These are phyloP conservation scores for Neomonachus schauinslandi DNA, from an alignment of 2,113 vertebrate genomes.

Conservation along the genomic window DNA sequence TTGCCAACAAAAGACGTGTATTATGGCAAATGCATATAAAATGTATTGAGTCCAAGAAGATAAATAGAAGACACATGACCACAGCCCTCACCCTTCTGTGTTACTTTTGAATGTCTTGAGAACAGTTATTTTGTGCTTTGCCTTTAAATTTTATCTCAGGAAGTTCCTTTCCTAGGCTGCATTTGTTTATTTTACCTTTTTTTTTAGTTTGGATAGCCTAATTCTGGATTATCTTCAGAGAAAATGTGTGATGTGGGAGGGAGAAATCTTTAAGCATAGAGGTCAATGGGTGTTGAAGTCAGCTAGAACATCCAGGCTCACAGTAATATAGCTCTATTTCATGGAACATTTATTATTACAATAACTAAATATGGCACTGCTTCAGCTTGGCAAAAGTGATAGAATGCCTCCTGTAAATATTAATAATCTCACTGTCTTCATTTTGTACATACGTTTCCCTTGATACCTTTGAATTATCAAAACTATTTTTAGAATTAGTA, in stretches of 20 bases:
- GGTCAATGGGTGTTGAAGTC: background rate
- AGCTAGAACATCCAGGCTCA: background rate
- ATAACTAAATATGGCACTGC: conserved; percentile 49
- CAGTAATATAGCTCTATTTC: conserved; percentile 56
- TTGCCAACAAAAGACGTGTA: background rate
- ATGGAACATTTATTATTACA: conserved; percentile 57
- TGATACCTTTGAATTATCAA: conserved; percentile 47
- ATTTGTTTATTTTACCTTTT: background rate
- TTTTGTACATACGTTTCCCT: background rate
- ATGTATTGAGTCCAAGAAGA: background rate
- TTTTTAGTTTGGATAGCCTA: background rate
- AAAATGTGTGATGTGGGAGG: conserved; percentile 11
- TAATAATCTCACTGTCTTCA: conserved; percentile 32
- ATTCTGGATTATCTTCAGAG: conserved; percentile 29
- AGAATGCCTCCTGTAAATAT: conserved; percentile 43
- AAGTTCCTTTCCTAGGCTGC: background rate
- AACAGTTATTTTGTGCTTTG: background rate
- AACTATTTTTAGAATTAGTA: conserved; percentile 48
- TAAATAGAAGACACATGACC: fast-evolving
- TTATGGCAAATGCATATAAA: background rate
- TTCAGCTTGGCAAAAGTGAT: conserved; percentile 37
- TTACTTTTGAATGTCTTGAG: background rate
- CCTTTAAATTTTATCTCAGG: background rate
- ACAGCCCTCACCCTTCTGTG: background rate
- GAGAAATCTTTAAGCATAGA: conserved; percentile 22